These are phyloP conservation scores for Bradypodion pumilum DNA, from an alignment of 2,797 vertebrate genomes.

Conservation along the genomic window DNA sequence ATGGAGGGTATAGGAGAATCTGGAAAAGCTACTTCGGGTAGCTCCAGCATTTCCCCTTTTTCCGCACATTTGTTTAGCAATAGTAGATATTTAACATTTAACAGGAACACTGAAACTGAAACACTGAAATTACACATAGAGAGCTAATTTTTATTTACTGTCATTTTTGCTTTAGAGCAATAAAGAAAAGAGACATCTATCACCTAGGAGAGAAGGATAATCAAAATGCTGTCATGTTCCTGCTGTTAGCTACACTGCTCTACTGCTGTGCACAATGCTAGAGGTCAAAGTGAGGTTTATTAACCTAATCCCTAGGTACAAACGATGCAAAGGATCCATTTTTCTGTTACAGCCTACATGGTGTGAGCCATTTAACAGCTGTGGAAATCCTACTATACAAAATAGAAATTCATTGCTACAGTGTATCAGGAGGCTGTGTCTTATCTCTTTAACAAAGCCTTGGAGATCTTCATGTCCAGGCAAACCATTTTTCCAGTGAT, in stretches of 20 bases:
- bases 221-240: constrained; percentile 30
- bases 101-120: not conserved
- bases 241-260: constrained; percentile 28
- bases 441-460: not conserved
- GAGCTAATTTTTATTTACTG: not conserved
- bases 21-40: too few relatives aligned
- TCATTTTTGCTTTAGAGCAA: not conserved
- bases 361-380: not conserved
- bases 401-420: not conserved
- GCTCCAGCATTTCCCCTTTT: not conserved
- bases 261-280: not conserved
- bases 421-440: not conserved
- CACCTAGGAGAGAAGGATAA: constrained; percentile 13
- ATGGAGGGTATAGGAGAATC: not conserved
- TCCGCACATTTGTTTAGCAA: not conserved
- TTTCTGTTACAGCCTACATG: constrained; percentile 1
- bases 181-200: constrained; percentile 8
- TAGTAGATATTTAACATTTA: not conserved
- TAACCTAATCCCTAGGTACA: not conserved
- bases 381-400: not conserved
- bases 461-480: not conserved
- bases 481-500: constrained; percentile 23
- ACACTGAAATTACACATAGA: not conserved
- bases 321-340: not conserved
- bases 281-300: constrained; percentile 34